These are phyloP conservation scores for Tympanoctomys barrerae DNA, from an alignment of 2,797 vertebrate species.

Conservation along the genomic window DNA sequence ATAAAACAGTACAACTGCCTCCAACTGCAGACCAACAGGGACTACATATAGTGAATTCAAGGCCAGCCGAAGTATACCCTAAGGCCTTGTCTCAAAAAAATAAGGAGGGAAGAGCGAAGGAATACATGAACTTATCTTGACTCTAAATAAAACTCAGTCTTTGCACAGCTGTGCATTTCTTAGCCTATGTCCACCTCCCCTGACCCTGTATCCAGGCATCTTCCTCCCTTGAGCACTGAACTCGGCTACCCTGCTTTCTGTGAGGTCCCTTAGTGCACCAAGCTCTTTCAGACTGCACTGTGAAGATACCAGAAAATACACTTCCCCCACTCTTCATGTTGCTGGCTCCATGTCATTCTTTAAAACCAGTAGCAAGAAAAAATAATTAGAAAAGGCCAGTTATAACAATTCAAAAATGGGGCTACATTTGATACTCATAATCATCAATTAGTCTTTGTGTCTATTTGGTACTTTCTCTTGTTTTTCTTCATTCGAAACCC, in stretches of 20 bases:
- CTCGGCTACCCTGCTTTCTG: not conserved
- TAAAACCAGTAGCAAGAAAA: not conserved
- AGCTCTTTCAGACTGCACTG: not conserved
- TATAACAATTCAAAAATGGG: constrained; percentile 34
- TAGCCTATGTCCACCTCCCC: not conserved
- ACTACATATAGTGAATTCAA: too few relatives aligned
- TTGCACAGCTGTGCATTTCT: not conserved
- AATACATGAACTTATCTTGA: not conserved
- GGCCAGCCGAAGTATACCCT: not conserved
- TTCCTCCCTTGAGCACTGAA: not conserved
- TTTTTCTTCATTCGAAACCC: constrained; percentile 7
- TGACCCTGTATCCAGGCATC: not conserved
- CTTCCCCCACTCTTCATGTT: not conserved
- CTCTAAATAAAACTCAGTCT: constrained; percentile 47
- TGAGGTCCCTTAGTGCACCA: not conserved
- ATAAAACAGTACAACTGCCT: too few relatives aligned
- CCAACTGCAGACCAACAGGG: too few relatives aligned
- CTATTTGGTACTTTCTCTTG: not conserved
- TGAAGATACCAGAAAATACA: not conserved
- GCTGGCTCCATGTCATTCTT: not conserved
- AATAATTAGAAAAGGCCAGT: not conserved
- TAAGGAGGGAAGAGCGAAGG: not conserved
- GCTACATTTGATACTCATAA: constrained; percentile 20
- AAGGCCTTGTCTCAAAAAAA: not conserved
- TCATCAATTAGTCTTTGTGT: not conserved